phyloP scores from a whole-genome alignment of 2,888 invertebrate genomes.

The Amblyjoppa fuscipennis region DNA sequence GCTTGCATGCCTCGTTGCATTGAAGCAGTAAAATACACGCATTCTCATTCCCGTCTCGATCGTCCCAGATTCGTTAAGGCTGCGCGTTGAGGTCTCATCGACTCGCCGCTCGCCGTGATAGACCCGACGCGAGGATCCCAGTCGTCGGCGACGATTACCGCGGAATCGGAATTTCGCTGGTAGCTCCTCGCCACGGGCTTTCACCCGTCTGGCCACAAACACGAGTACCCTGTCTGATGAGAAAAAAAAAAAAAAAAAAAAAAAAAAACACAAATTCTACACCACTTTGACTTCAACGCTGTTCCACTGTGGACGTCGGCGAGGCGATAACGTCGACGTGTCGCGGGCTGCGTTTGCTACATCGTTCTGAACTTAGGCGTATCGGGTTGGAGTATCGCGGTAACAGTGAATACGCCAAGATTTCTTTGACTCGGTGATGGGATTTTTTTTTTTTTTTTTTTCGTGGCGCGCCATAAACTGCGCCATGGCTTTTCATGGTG shows the following conservation, averaged over 20 bases:
- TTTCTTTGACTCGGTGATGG: background rate
- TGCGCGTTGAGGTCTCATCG: constrained; percentile 32
- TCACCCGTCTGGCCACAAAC: constrained; percentile 22
- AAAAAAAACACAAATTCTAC: background rate
- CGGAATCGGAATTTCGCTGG: constrained; percentile 51
- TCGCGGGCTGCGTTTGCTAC: background rate
- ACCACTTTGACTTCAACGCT: background rate
- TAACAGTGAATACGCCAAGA: background rate
- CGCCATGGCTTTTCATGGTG: too few relatives aligned
- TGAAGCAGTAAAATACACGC: constrained; percentile 47
- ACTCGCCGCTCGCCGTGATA: constrained; percentile 6
- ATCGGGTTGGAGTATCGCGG: constrained; percentile 1
- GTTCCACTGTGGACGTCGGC: background rate
- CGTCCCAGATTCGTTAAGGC: constrained; percentile 66
- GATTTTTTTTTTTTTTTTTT: too few relatives aligned
- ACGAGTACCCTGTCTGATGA: background rate
- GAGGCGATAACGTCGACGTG: background rate
- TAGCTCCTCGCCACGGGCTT: constrained; percentile 19
- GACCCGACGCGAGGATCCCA: constrained; percentile 29
- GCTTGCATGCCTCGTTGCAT: constrained; percentile 26
- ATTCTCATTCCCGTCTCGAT: constrained; percentile 65
- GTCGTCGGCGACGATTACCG: constrained; percentile 50
- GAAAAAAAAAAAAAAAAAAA: background rate
- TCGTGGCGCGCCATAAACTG: too few relatives aligned
- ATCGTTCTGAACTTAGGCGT: constrained; percentile 20